Evolutionary conservation across 2,113 vertebrate species (phyloP).

Genomic region (Cryptoleucopteryx plumbea): DNA sequence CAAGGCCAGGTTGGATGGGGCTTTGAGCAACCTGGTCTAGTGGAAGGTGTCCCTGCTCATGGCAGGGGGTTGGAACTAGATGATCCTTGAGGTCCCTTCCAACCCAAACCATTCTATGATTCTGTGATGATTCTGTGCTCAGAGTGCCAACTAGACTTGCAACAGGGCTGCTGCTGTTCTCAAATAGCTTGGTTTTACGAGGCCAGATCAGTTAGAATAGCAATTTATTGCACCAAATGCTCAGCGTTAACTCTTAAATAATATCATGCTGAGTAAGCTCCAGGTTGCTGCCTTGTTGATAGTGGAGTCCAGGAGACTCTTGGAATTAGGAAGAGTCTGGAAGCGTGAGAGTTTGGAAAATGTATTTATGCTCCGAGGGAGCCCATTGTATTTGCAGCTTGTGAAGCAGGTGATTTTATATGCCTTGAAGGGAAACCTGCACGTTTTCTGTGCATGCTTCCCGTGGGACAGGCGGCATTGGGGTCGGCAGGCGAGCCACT

Average conservation of each 20-base stretch:
- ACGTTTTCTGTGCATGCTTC: accelerated
- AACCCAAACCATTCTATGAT: not conserved
- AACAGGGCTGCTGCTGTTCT: conserved; percentile 17
- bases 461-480: accelerated
- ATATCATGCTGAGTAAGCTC: not conserved
- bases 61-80: accelerated
- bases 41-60: not conserved
- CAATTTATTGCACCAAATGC: not conserved
- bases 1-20: not conserved
- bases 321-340: not conserved
- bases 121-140: not conserved
- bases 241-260: not conserved
- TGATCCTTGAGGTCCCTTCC: not conserved
- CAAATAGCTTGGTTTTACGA: not conserved
- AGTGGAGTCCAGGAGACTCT: not conserved
- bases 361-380: not conserved
- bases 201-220: not conserved
- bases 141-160: not conserved
- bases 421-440: not conserved
- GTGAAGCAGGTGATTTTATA: not conserved
- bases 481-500: accelerated
- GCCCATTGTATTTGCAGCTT: not conserved
- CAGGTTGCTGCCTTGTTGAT: not conserved
- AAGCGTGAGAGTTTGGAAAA: not conserved
- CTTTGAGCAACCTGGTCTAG: not conserved